Percentiles rank a stretch among this genome's conserved stretches.
These are phyloP conservation scores for Tetropium fuscum DNA, from an alignment of 2,888 invertebrate genomes.

Conservation along the genomic window DNA sequence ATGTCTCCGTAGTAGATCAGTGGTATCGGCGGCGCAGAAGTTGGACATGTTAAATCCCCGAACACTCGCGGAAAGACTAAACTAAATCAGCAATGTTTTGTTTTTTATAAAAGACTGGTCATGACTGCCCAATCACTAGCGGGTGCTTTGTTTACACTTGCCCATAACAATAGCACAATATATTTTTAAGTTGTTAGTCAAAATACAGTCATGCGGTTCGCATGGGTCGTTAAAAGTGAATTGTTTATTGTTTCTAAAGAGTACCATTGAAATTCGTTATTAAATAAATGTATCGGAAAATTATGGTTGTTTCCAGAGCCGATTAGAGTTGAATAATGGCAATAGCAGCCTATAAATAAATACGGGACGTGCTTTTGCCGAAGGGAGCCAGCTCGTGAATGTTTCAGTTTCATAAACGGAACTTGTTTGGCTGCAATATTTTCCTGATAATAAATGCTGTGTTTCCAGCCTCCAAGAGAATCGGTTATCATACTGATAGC, in stretches of 20 bases:
- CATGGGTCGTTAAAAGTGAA: slow-evolving; percentile 7
- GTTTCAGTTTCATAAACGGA: too few species aligned
- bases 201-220: slow-evolving; percentile 19
- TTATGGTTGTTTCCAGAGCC: too few species aligned
- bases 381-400: too few species aligned
- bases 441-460: too few species aligned
- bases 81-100: slow-evolving; percentile 4
- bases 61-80: slow-evolving; percentile 15
- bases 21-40: background rate
- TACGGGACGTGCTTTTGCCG: too few species aligned
- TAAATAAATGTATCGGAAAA: too few species aligned
- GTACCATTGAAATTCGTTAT: background rate
- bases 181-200: slow-evolving; percentile 24
- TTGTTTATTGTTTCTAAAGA: slow-evolving; percentile 20
- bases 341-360: too few species aligned
- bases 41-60: slow-evolving; percentile 8
- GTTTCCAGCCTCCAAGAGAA: too few species aligned
- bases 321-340: background rate
- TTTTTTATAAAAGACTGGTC: slow-evolving; percentile 16
- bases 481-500: too few species aligned
- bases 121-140: slow-evolving; percentile 10
- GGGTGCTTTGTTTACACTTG: slow-evolving; percentile 10
- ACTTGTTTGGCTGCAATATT: too few species aligned
- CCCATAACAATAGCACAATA: slow-evolving; percentile 19
- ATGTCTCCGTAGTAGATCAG: slow-evolving; percentile 1